Percentiles rank a stretch among this genome's conserved stretches.
Conservation (phyloP, 2,113 vertebrate genomes). For the Salvelinus sp. region DNA sequence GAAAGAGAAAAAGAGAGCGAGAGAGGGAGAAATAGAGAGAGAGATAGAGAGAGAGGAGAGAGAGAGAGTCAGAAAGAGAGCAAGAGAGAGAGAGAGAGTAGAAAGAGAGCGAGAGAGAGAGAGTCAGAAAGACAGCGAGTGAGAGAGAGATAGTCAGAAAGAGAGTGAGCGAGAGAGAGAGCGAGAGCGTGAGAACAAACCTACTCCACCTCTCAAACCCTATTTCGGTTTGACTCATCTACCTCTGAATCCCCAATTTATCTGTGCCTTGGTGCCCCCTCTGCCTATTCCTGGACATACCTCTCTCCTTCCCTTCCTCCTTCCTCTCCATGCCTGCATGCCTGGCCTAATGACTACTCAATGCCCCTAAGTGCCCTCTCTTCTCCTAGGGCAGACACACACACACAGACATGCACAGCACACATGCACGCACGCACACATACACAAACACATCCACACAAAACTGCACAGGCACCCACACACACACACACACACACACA, state of each 20-base stretch:
- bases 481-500: constrained; percentile 14
- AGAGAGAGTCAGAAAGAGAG: no score
- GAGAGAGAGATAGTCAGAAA: background rate
- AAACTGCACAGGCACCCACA: background rate
- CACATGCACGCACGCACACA: background rate
- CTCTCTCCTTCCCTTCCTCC: background rate
- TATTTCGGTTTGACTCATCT: background rate
- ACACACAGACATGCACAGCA: constrained; percentile 11
- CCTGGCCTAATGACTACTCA: background rate
- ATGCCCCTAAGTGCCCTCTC: background rate
- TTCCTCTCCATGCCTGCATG: background rate
- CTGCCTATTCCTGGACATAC: background rate
- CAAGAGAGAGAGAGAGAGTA: no score
- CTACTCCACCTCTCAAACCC: background rate
- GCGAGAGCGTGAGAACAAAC: background rate
- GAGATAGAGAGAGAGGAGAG: no score
- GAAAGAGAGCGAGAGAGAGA: background rate
- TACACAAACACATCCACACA: constrained; percentile 1
- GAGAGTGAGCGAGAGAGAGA: no score
- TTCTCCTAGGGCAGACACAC: background rate
- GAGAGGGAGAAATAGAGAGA: no score
- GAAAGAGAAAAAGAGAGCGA: no score
- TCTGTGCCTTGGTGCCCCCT: background rate
- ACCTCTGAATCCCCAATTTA: background rate
- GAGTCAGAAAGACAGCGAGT: background rate